These are phyloP conservation scores for Oligia latruncula DNA, from an alignment of 2,888 invertebrate genomes.

Conservation along the genomic window DNA sequence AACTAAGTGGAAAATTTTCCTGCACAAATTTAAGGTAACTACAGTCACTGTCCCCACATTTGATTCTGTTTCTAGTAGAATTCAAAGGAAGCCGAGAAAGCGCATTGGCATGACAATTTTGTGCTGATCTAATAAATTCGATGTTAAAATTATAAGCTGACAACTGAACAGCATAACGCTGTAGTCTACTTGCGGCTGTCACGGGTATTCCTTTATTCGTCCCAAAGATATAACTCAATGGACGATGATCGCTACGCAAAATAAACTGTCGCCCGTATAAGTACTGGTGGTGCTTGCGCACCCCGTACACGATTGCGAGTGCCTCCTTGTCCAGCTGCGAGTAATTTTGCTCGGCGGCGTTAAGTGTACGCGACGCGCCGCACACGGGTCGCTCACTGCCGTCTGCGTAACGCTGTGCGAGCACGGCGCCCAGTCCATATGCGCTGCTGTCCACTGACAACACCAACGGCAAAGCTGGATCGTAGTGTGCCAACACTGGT, in stretches of 20 bases:
- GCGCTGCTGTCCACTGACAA: too few species aligned
- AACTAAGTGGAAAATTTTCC: conserved; percentile 21
- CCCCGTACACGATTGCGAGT: background rate
- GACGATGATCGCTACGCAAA: conserved; percentile 34
- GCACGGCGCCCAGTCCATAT: too few species aligned
- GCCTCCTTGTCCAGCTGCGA: too few species aligned
- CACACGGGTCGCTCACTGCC: too few species aligned
- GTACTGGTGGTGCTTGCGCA: conserved; percentile 36
- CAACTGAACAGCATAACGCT: conserved; percentile 27
- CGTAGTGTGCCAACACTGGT: too few species aligned
- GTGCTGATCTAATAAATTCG: conserved; percentile 1
- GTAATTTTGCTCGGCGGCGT: too few species aligned
- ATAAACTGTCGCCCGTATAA: conserved; percentile 33
- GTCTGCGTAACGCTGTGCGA: too few species aligned
- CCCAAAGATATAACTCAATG: conserved; percentile 38
- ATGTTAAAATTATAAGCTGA: conserved; percentile 29
- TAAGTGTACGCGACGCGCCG: too few species aligned
- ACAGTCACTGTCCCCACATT: conserved; percentile 1
- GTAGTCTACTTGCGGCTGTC: conserved; percentile 41
- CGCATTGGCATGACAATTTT: conserved; percentile 18
- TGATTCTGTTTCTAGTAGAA: background rate
- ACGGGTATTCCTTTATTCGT: conserved; percentile 30
- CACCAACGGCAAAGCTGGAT: too few species aligned
- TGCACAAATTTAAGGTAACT: background rate
- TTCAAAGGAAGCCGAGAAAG: conserved; percentile 20